These are phyloP conservation scores for Cervus canadensis DNA, from an alignment of 2,113 vertebrate species.

Conservation along the genomic window DNA sequence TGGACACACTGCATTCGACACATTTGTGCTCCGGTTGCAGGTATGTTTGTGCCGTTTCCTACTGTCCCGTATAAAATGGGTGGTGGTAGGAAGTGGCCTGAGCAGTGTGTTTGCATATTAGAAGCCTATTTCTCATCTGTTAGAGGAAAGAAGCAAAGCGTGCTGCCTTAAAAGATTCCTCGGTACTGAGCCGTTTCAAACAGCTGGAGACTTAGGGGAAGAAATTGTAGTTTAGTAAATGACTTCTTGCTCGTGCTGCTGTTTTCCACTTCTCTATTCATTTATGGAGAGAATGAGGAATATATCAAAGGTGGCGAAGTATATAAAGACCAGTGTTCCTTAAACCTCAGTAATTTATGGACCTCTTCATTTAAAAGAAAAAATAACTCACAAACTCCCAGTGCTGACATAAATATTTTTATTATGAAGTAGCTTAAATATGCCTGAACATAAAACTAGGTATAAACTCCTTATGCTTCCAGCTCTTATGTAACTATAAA, in stretches of 20 bases:
- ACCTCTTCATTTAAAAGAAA: slow-evolving; percentile 39
- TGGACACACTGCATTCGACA: not conserved
- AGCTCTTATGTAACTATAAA: slow-evolving; percentile 30
- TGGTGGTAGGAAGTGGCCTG: not conserved
- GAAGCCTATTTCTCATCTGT: not conserved
- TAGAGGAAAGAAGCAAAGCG: not conserved
- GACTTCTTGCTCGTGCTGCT: not conserved
- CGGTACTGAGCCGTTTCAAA: not conserved
- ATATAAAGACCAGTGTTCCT: slow-evolving; percentile 21
- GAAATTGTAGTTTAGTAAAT: not conserved
- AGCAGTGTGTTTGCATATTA: not conserved
- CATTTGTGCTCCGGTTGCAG: not conserved
- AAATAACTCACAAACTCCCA: not conserved
- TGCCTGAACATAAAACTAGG: slow-evolving; percentile 18
- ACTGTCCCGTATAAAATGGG: not conserved
- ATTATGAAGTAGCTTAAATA: slow-evolving; percentile 46
- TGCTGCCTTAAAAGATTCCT: not conserved
- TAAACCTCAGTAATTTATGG: slow-evolving; percentile 5
- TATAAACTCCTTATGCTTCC: slow-evolving; percentile 28
- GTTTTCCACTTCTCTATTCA: not conserved
- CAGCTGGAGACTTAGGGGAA: not conserved
- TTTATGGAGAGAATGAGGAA: slow-evolving; percentile 5
- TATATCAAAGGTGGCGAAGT: not conserved
- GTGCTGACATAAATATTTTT: slow-evolving; percentile 37
- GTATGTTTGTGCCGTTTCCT: not conserved